Conservation (phyloP, 2,888 invertebrate genomes). For the Hypomecis punctinalis region DNA sequence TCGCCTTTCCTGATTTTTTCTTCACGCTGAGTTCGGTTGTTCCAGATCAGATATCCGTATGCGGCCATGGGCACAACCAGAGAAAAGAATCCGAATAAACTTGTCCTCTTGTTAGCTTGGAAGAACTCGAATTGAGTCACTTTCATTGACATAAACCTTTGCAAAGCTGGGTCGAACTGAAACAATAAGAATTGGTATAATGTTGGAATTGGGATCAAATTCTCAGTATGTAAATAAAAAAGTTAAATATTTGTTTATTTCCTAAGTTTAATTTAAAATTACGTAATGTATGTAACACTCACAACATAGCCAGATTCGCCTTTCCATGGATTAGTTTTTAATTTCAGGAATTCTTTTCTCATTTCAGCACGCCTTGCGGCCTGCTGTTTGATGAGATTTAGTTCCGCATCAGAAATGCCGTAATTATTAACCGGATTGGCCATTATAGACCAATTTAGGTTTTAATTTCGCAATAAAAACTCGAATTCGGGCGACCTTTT, state of each 20-base stretch:
- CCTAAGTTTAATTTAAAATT: conserved; percentile 53
- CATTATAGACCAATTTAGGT: conserved; percentile 58
- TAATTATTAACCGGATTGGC: conserved; percentile 78
- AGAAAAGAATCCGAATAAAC: conserved; percentile 77
- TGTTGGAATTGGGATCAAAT: too few species aligned
- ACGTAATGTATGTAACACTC: conserved; percentile 86
- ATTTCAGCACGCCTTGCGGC: conserved; percentile 85
- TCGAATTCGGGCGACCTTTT: conserved; percentile 8
- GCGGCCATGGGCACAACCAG: conserved; percentile 84
- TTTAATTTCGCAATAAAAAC: conserved; percentile 11
- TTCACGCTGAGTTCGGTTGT: conserved; percentile 83
- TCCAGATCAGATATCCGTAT: conserved; percentile 82
- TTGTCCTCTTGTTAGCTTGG: conserved; percentile 86
- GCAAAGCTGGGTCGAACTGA: conserved; percentile 93
- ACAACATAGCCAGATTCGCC: conserved; percentile 89
- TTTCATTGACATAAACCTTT: conserved; percentile 90
- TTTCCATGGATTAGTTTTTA: conserved; percentile 88
- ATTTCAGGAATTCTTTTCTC: conserved; percentile 90
- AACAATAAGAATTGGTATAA: conserved; percentile 54
- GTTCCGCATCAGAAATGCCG: conserved; percentile 82
- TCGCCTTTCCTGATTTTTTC: conserved; percentile 87
- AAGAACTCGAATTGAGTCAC: conserved; percentile 87
- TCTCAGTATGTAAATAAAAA: too few species aligned
- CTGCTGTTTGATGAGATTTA: conserved; percentile 84
- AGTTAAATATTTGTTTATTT: conserved; percentile 31